Evolutionary conservation across 2,797 vertebrate genomes (phyloP).

Genomic region (Alosa sapidissima): DNA sequence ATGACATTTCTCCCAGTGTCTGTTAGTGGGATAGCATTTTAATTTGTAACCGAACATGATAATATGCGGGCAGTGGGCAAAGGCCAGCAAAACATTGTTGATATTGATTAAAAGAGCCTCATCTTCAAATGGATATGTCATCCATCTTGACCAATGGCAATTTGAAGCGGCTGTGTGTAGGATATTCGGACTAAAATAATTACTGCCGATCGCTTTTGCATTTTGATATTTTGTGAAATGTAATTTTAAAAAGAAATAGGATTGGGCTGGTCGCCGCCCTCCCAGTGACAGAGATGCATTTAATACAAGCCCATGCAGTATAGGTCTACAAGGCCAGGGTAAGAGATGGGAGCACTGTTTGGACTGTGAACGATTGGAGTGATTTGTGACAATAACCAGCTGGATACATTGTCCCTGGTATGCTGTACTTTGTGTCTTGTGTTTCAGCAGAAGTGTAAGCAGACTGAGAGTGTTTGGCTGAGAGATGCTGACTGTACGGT

Average conservation of each 20-base stretch:
- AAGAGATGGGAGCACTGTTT: neutral
- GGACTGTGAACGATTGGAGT: neutral
- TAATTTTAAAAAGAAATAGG: neutral
- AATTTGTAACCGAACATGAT: slow-evolving; percentile 82
- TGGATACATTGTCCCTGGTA: neutral
- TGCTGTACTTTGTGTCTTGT: neutral
- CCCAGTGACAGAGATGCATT: neutral
- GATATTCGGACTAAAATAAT: slow-evolving; percentile 14
- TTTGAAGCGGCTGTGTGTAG: slow-evolving; percentile 17
- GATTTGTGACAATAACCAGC: neutral
- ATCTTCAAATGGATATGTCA: slow-evolving; percentile 58
- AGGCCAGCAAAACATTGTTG: slow-evolving; percentile 71
- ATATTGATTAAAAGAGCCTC: slow-evolving; percentile 75
- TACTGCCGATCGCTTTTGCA: neutral
- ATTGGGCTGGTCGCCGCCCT: neutral
- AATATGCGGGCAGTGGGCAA: slow-evolving; percentile 68
- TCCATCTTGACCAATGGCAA: slow-evolving; percentile 52
- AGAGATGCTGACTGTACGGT: neutral
- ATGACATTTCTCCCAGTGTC: slow-evolving; percentile 71
- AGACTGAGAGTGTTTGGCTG: neutral
- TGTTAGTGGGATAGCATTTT: slow-evolving; percentile 75
- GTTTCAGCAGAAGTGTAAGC: neutral
- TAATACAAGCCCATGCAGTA: neutral
- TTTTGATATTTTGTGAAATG: neutral
- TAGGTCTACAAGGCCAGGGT: neutral